Percentiles rank a stretch among this genome's conserved stretches.
Conservation (phyloP, 2,888 invertebrate species). For the Ectemnius continuus region DNA sequence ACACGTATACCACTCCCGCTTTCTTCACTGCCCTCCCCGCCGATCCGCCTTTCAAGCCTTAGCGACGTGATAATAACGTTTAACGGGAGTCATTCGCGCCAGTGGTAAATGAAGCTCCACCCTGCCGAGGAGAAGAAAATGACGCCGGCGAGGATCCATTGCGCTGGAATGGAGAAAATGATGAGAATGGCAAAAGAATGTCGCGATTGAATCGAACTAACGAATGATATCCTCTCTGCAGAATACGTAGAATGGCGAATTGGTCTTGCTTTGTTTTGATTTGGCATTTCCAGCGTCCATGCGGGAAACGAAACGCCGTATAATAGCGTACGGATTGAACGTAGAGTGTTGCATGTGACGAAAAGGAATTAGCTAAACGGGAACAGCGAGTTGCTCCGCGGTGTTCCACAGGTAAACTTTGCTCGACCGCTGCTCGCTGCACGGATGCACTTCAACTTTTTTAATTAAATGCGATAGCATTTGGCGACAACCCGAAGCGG, state of each 20-base stretch:
- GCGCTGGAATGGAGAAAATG: background rate
- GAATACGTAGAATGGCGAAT: too few species aligned
- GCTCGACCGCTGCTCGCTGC: background rate
- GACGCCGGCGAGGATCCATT: background rate
- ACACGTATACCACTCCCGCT: background rate
- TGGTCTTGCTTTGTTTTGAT: too few species aligned
- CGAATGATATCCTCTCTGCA: background rate
- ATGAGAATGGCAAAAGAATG: background rate
- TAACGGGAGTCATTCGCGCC: constrained; percentile 48
- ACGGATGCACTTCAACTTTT: background rate
- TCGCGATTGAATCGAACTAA: background rate
- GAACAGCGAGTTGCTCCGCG: background rate
- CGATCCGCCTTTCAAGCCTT: constrained; percentile 25
- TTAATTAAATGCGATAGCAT: constrained; percentile 7
- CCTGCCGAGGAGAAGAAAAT: background rate
- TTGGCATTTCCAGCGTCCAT: background rate
- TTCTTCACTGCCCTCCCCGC: constrained; percentile 12
- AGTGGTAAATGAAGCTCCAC: constrained; percentile 42
- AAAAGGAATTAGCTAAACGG: background rate
- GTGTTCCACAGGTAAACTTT: background rate
- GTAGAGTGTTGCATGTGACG: background rate
- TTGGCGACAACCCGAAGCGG: constrained; percentile 6
- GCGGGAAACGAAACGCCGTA: background rate
- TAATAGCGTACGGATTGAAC: background rate
- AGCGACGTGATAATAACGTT: constrained; percentile 58